Evolutionary conservation across 2,113 vertebrate genomes (phyloP).

Genomic region (Phoenicopterus ruber): DNA sequence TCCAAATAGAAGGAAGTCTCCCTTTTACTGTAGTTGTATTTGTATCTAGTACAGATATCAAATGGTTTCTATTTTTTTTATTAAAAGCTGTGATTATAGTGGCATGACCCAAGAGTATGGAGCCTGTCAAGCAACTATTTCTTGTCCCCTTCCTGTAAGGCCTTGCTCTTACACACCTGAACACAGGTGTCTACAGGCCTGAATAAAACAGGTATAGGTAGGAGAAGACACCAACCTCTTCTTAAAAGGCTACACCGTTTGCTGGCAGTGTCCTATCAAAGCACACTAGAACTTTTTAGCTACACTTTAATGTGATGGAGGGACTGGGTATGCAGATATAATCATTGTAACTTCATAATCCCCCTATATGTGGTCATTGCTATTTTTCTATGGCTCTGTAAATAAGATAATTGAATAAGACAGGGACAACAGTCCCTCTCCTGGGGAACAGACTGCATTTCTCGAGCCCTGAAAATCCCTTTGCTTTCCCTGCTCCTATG

Average conservation of each 20-base stretch:
- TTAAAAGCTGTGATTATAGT: neutral
- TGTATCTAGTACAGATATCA: neutral
- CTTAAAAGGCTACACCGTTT: neutral
- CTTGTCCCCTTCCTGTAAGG: neutral
- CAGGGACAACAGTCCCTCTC: neutral
- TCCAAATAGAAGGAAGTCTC: neutral
- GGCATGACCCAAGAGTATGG: neutral
- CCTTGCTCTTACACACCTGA: neutral
- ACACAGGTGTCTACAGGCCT: neutral
- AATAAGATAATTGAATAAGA: neutral
- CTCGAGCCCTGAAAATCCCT: conserved; percentile 2
- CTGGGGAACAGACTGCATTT: neutral
- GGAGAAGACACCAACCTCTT: neutral
- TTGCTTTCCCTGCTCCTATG: neutral
- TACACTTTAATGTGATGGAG: neutral
- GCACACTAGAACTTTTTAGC: neutral
- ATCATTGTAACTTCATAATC: neutral
- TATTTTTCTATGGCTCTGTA: neutral
- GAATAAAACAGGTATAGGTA: neutral
- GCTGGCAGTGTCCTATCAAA: neutral
- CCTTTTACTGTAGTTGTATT: neutral
- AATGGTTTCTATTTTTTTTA: neutral
- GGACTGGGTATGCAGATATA: neutral
- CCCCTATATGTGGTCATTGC: neutral
- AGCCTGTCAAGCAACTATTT: neutral